These are phyloP conservation scores for Brassicogethes aeneus DNA, from an alignment of 2,888 invertebrate species.

Conservation along the genomic window DNA sequence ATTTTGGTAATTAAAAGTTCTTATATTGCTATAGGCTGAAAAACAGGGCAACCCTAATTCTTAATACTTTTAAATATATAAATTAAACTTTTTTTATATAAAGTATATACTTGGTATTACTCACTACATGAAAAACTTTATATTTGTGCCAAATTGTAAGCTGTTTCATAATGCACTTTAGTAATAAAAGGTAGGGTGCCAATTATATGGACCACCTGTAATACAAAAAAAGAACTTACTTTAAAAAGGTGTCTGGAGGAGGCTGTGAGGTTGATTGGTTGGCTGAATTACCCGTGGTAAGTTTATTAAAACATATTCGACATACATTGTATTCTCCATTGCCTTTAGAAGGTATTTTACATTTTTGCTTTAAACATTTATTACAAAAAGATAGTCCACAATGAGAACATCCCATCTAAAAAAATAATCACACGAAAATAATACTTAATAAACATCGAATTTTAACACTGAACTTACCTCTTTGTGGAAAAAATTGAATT, in stretches of 20 bases:
- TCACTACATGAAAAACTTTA: no score
- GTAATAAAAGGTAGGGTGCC: no score
- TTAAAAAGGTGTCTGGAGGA: slow-evolving; percentile 51
- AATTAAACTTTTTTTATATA: no score
- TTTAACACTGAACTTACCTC: slow-evolving; percentile 46
- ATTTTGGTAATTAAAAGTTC: no score
- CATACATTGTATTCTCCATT: slow-evolving; percentile 60
- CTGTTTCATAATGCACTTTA: no score
- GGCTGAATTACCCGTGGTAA: slow-evolving; percentile 23
- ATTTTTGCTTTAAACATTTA: slow-evolving; percentile 68
- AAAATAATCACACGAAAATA: slow-evolving; percentile 22
- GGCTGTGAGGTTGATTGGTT: not conserved
- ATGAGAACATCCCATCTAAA: slow-evolving; percentile 71
- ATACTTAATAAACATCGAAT: not conserved
- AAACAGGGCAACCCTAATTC: no score
- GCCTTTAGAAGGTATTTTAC: slow-evolving; percentile 52
- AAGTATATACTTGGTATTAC: no score
- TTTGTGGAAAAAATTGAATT: slow-evolving; percentile 62
- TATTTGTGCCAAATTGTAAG: no score
- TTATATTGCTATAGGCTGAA: no score
- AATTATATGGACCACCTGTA: no score
- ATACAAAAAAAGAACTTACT: no score
- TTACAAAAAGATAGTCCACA: slow-evolving; percentile 79
- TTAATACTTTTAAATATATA: no score
- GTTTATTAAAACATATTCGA: slow-evolving; percentile 44